These are phyloP conservation scores for Dryobates pubescens DNA, from an alignment of 2,797 vertebrate genomes.

Conservation along the genomic window DNA sequence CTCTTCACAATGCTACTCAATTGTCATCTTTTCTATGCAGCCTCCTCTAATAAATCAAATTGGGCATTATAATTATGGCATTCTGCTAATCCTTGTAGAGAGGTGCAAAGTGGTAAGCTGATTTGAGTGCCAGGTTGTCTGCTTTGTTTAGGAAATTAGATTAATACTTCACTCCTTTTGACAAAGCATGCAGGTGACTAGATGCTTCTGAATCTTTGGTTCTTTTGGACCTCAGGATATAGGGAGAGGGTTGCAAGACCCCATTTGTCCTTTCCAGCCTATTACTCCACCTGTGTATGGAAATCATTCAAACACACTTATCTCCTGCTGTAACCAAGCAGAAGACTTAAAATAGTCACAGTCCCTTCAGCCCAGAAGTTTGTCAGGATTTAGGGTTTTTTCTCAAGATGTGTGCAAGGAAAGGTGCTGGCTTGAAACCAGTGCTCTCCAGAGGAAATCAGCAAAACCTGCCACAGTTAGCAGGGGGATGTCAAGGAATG, in stretches of 20 bases:
- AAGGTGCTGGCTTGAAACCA: background rate
- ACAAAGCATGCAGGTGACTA: slow-evolving; percentile 14
- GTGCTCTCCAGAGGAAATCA: accelerated
- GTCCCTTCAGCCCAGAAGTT: background rate
- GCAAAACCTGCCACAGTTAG: accelerated
- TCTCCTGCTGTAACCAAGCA: background rate
- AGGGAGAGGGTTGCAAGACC: background rate
- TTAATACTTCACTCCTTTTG: slow-evolving; percentile 47
- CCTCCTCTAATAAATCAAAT: slow-evolving; percentile 66
- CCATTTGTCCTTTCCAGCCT: background rate
- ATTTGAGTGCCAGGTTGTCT: slow-evolving; percentile 66
- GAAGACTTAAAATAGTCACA: background rate
- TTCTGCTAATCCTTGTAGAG: slow-evolving; percentile 63
- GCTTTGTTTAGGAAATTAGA: slow-evolving; percentile 68
- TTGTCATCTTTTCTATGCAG: slow-evolving; percentile 40
- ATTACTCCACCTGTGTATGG: background rate
- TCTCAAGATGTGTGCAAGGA: accelerated
- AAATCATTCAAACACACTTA: background rate
- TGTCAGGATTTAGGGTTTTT: background rate
- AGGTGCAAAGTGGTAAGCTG: slow-evolving; percentile 62
- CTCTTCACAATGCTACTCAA: slow-evolving; percentile 11
- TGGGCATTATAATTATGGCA: slow-evolving; percentile 66
- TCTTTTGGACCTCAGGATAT: background rate
- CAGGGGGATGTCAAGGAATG: background rate
- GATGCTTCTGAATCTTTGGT: background rate